Evolutionary conservation across 2,888 invertebrate genomes (phyloP).

Genomic region (Drosophila fungiperda): DNA sequence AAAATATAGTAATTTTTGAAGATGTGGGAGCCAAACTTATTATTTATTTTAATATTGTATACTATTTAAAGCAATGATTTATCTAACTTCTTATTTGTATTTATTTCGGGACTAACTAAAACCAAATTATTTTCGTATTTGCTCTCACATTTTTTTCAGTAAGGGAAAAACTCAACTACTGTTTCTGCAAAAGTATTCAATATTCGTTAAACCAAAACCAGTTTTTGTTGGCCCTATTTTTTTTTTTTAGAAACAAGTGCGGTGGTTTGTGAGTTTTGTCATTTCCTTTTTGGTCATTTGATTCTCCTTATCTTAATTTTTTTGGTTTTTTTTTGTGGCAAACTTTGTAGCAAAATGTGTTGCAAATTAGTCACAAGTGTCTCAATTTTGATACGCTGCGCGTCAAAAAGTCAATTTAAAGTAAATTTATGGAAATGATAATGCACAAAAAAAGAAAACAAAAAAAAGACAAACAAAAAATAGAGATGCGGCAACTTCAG

Average conservation of each 20-base stretch:
- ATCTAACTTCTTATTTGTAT: too few relatives aligned
- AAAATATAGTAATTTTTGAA: too few relatives aligned
- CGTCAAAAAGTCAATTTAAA: conserved; percentile 60
- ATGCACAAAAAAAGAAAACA: background rate
- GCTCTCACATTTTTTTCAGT: background rate
- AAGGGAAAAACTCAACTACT: background rate
- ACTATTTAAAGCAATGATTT: too few relatives aligned
- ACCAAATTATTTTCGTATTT: too few relatives aligned
- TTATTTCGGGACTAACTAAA: too few relatives aligned
- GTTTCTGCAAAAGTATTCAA: background rate
- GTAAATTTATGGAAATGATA: conserved; percentile 66
- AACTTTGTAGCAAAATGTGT: conserved; percentile 63
- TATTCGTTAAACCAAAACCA: background rate
- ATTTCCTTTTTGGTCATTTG: conserved; percentile 58
- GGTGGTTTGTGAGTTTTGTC: conserved; percentile 60
- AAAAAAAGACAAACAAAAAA: conserved; percentile 1
- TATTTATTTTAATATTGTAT: too few relatives aligned
- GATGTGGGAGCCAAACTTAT: too few relatives aligned
- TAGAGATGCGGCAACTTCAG: conserved; percentile 14
- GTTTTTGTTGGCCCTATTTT: background rate
- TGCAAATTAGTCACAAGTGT: conserved; percentile 74
- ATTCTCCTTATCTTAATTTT: conserved; percentile 7
- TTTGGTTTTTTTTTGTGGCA: conserved; percentile 29
- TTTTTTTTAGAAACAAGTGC: conserved; percentile 32
- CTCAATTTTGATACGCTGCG: conserved; percentile 48